A percentile compares a stretch with the other conserved stretches of the same genome.
Evolutionary conservation across 1,140 invertebrate genomes (phyloP).

Genomic region (Onthophagus taurus): DNA sequence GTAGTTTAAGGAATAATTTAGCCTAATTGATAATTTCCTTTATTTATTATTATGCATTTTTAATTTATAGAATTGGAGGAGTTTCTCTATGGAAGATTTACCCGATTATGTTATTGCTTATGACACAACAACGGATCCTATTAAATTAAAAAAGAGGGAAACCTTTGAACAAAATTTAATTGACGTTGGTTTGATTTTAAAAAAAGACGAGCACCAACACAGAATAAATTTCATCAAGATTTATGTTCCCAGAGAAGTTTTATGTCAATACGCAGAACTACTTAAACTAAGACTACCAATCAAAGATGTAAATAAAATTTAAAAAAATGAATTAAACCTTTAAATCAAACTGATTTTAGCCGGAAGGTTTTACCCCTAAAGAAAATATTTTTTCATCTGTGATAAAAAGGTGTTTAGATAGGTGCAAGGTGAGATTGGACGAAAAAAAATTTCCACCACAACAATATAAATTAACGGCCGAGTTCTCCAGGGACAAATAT

Average conservation of each 20-base stretch:
- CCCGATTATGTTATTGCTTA: conserved; percentile 63
- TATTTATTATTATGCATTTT: too few species aligned
- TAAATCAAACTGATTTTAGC: conserved; percentile 6
- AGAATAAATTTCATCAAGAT: conserved; percentile 60
- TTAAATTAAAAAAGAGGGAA: conserved; percentile 40
- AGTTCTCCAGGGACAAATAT: conserved; percentile 61
- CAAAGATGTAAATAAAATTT: conserved; percentile 49
- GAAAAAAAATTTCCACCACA: conserved; percentile 42
- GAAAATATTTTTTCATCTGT: conserved; percentile 5
- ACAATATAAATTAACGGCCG: conserved; percentile 49
- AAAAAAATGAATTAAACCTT: too few species aligned
- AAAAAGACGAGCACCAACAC: conserved; percentile 49
- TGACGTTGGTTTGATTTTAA: conserved; percentile 51
- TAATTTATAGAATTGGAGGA: conserved; percentile 31
- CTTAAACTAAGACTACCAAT: conserved; percentile 84
- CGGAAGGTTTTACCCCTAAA: background rate
- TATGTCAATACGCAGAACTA: conserved; percentile 76
- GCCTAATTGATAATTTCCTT: too few species aligned
- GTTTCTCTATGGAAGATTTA: conserved; percentile 33
- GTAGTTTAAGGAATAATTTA: too few species aligned
- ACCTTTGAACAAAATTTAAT: conserved; percentile 50
- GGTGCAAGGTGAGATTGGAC: conserved; percentile 40
- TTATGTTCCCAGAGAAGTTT: conserved; percentile 68
- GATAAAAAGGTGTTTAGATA: conserved; percentile 15
- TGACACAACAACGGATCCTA: conserved; percentile 38